A percentile compares a stretch with the other conserved stretches of the same genome.
Evolutionary conservation across 2,113 vertebrate species (phyloP).

Genomic region (Danionella cerebrum): DNA sequence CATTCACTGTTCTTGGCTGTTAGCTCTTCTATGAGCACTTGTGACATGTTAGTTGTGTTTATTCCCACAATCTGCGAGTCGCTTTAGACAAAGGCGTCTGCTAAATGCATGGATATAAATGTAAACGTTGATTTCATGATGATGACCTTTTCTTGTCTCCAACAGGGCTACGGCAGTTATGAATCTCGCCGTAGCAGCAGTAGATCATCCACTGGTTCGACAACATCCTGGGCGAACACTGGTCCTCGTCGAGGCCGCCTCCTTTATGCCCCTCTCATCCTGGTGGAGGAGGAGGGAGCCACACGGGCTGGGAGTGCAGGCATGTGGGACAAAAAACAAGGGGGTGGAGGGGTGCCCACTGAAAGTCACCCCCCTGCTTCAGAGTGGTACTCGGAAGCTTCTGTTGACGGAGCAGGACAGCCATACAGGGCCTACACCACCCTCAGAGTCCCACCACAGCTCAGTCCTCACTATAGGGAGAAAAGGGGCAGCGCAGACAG

Average conservation of each 20-base stretch:
- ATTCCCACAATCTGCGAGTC: too few species aligned
- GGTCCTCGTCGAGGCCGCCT: slow-evolving; percentile 65
- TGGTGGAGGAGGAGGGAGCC: slow-evolving; percentile 68
- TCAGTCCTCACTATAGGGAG: slow-evolving; percentile 51
- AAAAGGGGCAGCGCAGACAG: slow-evolving; percentile 82
- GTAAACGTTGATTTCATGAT: too few species aligned
- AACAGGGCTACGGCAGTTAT: slow-evolving; percentile 61
- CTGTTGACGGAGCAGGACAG: slow-evolving; percentile 35
- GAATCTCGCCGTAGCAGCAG: slow-evolving; percentile 66
- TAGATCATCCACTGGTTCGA: slow-evolving; percentile 53
- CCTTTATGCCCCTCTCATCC: slow-evolving; percentile 76
- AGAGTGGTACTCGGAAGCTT: slow-evolving; percentile 56
- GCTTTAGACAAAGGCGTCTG: too few species aligned
- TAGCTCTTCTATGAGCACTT: too few species aligned
- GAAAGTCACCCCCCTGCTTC: slow-evolving; percentile 34
- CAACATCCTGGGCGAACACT: slow-evolving; percentile 74
- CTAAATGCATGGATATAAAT: too few species aligned
- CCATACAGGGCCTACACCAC: slow-evolving; percentile 67
- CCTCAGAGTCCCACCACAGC: slow-evolving; percentile 65
- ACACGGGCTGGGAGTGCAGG: slow-evolving; percentile 50
- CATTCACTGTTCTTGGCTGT: too few species aligned
- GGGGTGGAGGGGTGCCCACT: slow-evolving; percentile 52
- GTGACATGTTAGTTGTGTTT: neutral
- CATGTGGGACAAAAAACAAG: slow-evolving; percentile 47
- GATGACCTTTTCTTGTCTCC: neutral